phyloP scores from a whole-genome alignment of 2,113 vertebrate genomes.

The Haliaeetus leucogaster region DNA sequence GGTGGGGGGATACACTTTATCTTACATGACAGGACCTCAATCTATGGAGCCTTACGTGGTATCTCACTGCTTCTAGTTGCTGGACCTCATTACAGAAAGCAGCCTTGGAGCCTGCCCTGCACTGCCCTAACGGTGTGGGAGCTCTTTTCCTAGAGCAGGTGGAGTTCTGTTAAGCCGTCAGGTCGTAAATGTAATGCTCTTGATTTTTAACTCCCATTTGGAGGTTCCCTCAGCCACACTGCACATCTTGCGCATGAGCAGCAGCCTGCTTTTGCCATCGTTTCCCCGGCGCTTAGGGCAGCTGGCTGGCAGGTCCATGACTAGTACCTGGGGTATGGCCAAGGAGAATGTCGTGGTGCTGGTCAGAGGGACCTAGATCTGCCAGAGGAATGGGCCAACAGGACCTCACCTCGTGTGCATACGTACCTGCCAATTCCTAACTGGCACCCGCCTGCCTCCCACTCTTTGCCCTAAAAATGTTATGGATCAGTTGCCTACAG shows the following conservation, averaged over 20 bases:
- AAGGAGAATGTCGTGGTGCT: background rate
- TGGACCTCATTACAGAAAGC: background rate
- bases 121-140: rapidly evolving
- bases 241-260: rapidly evolving
- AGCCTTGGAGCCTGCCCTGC: background rate
- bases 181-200: rapidly evolving
- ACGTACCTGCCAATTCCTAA: background rate
- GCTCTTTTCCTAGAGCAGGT: background rate
- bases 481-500: background rate
- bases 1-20: background rate
- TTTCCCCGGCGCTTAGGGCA: background rate
- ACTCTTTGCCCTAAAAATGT: background rate
- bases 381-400: background rate
- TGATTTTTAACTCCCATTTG: background rate
- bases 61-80: background rate
- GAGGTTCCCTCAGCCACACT: background rate
- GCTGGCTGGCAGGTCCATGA: background rate
- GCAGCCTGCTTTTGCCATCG: background rate
- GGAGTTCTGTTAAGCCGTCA: background rate
- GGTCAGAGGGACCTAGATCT: background rate
- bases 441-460: background rate
- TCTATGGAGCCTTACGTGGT: background rate
- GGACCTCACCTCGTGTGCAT: background rate
- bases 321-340: background rate
- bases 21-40: background rate